Base-by-base conservation (phyloP, 1,140 invertebrate genomes). In the Mylabris phalerata region DNA sequence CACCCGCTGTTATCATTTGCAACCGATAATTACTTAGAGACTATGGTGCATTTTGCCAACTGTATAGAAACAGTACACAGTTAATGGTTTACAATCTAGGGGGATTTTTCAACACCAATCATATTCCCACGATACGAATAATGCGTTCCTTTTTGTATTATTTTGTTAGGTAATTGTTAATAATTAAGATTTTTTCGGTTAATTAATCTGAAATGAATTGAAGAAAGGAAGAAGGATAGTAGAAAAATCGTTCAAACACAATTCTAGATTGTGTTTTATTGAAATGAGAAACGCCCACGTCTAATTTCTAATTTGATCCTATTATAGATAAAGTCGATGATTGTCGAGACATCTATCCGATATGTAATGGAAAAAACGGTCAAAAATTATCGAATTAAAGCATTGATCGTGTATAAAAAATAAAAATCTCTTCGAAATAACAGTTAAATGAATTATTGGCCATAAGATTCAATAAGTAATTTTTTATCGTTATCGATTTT, bases 1-100 rank as follows among this genome's bases (percentile, higher is more conserved):
- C 52, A 55, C 52, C 52, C 52, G 52, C 52, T 55, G 52, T 55
- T 55, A 55, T 55, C 52, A 55, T 55, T 55, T 55, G 52, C 52
- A 55, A 47, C 52, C 52, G 52, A 48, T 55, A 55, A 55, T 55
- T 55, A 47, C 52, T 55, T 32, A 32, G 4, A 32, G 32, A 32
- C 4, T 32, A 32, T 32, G 32, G 32, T 32, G 32, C 32, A 5
- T 32, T 32, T 7, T 32, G 7, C 32, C 7, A 4, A 32, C 32
- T 32, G 2, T 3, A 32, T 32, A 32, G 32, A 32, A 32, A 32
- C 4, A 7, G 32, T 32, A 32, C 19, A 19, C 32, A 32, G 32
- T 32, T 32, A 32, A 7, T 32, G 7, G 4, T 19, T 19, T 19
- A 19, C 32, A 5, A 32, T 32, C 32, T 32, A 32, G 32, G 32